phyloP scores from a whole-genome alignment of 2,797 vertebrate species.

The Discoglossus pictus region DNA sequence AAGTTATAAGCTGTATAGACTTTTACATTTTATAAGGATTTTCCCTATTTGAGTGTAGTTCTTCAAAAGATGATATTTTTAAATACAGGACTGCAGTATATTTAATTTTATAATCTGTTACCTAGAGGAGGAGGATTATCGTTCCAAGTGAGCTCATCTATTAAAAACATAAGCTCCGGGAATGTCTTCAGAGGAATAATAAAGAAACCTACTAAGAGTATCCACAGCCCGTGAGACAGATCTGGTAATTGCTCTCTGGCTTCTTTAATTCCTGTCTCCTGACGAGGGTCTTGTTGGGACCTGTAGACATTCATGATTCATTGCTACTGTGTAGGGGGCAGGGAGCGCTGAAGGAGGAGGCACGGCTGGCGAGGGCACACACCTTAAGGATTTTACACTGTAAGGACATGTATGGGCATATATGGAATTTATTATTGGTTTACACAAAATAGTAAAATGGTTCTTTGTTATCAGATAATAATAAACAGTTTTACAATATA shows the following conservation, averaged over 20 bases:
- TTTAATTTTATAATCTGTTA: too few species aligned
- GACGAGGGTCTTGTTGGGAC: slow-evolving; percentile 2
- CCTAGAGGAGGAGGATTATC: too few species aligned
- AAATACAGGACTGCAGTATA: too few species aligned
- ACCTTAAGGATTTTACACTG: neutral
- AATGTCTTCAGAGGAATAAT: slow-evolving; percentile 20
- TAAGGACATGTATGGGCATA: neutral
- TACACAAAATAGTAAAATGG: too few species aligned
- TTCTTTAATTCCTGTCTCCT: slow-evolving; percentile 21
- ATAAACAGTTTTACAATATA: too few species aligned
- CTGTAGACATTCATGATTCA: slow-evolving; percentile 10
- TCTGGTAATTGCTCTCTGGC: slow-evolving; percentile 14
- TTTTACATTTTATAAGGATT: too few species aligned
- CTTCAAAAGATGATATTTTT: too few species aligned
- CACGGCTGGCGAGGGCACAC: neutral
- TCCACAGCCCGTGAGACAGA: slow-evolving; percentile 10
- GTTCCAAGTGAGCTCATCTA: slow-evolving; percentile 1
- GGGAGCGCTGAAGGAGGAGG: neutral
- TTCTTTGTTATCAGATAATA: too few species aligned
- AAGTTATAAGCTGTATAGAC: too few species aligned
- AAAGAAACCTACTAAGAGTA: slow-evolving; percentile 17
- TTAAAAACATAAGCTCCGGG: neutral
- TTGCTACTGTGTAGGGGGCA: neutral
- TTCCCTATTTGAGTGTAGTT: too few species aligned
- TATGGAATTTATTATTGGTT: too few species aligned